These are phyloP conservation scores for Xenentodon cancila DNA, from an alignment of 2,797 vertebrate species.

Conservation along the genomic window DNA sequence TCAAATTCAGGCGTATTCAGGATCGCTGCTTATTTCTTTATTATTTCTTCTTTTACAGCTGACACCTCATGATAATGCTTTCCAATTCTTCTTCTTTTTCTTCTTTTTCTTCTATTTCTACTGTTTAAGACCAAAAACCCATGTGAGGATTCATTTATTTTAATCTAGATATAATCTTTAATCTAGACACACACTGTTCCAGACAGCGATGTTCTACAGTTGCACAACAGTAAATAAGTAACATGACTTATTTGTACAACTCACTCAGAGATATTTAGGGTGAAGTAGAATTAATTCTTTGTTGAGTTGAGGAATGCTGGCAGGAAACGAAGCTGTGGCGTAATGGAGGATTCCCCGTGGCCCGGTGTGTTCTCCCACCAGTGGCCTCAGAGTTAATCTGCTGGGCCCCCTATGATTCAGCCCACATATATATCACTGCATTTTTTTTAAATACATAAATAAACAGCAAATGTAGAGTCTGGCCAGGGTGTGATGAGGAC, in stretches of 20 bases:
- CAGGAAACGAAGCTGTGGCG: slow-evolving; percentile 60
- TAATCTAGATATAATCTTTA: not conserved
- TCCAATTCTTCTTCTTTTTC: slow-evolving; percentile 3
- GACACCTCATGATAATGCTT: slow-evolving; percentile 37
- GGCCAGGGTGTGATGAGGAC: slow-evolving; percentile 33
- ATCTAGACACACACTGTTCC: not conserved
- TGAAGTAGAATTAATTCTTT: slow-evolving; percentile 66
- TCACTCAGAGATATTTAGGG: slow-evolving; percentile 36
- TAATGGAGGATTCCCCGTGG: slow-evolving; percentile 54
- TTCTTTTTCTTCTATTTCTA: slow-evolving; percentile 18
- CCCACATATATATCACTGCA: slow-evolving; percentile 33
- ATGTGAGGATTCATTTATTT: slow-evolving; percentile 7
- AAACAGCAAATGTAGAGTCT: slow-evolving; percentile 58
- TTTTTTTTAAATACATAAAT: slow-evolving; percentile 52
- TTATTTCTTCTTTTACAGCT: slow-evolving; percentile 44
- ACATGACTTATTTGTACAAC: slow-evolving; percentile 36
- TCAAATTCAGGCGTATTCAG: slow-evolving; percentile 52
- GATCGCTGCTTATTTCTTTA: slow-evolving; percentile 28
- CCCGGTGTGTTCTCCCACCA: slow-evolving; percentile 33
- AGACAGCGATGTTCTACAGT: slow-evolving; percentile 1
- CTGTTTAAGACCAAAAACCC: slow-evolving; percentile 13
- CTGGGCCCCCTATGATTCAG: slow-evolving; percentile 30
- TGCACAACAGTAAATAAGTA: slow-evolving; percentile 26
- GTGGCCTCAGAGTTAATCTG: slow-evolving; percentile 55
- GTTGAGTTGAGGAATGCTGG: slow-evolving; percentile 44